These are phyloP conservation scores for Dinoponera quadriceps DNA, from an alignment of 1,140 invertebrate species.

Conservation along the genomic window DNA sequence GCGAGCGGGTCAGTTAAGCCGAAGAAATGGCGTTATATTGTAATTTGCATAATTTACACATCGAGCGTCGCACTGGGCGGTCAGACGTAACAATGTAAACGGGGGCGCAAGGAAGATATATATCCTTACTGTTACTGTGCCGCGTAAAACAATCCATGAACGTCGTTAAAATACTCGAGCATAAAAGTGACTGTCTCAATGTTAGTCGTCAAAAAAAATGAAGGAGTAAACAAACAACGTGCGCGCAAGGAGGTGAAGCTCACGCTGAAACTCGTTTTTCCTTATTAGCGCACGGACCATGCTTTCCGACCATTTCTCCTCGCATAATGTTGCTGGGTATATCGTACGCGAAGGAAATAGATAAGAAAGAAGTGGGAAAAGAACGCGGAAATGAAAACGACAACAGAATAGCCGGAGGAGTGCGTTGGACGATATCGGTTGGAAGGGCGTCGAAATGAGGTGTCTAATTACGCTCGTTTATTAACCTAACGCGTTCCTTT, in stretches of 20 bases:
- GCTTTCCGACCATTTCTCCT: constrained; percentile 52
- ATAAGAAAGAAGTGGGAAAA: constrained; percentile 35
- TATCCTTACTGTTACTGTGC: neutral
- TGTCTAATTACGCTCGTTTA: constrained; percentile 81
- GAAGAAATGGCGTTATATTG: constrained; percentile 34
- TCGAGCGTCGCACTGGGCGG: neutral
- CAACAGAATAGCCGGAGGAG: constrained; percentile 56
- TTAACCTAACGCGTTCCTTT: constrained; percentile 62
- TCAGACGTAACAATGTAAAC: neutral
- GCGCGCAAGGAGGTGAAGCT: neutral
- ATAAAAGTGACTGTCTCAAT: constrained; percentile 19
- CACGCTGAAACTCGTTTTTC: constrained; percentile 35
- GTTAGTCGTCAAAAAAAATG: constrained; percentile 41
- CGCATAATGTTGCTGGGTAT: constrained; percentile 66
- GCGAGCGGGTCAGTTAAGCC: neutral
- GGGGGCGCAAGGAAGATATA: neutral
- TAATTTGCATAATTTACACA: constrained; percentile 41
- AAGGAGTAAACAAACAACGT: neutral
- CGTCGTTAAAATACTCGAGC: constrained; percentile 24
- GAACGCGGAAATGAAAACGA: constrained; percentile 62
- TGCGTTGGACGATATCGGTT: constrained; percentile 48
- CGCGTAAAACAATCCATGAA: constrained; percentile 14
- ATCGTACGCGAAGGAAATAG: constrained; percentile 64
- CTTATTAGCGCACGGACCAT: constrained; percentile 65
- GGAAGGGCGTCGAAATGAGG: constrained; percentile 67